Base-by-base conservation (phyloP, 1,140 invertebrate species). In the Bombus consobrinus region DNA sequence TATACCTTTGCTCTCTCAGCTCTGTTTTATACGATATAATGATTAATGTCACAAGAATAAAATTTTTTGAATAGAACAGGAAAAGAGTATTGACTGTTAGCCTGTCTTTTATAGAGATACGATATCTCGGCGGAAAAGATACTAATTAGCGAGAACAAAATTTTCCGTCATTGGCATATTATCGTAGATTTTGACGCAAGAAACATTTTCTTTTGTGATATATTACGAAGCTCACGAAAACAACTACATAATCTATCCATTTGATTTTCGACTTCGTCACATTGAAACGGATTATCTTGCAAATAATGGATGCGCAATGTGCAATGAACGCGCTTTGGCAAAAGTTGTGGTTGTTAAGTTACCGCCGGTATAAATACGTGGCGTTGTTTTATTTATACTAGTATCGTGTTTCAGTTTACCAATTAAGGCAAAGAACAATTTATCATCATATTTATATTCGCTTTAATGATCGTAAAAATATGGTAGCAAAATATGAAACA, bases 371-470 rank as follows among this genome's bases (percentile, higher is more conserved):
- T 25, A 71, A 75, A 75, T 66, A 43, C n/a, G 28, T 28, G 39
- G 25, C 59, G n/a, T 47, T 32, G 28, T 34, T 64, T 28, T 43
- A 13, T 75, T 75, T 59, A 64, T 64, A 47, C 41, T 53, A 32
- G 43, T 47, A 47, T 34, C 32, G 28, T 22, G 57, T 66, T 39
- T 25, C 66, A 25, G 57, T n/a, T 59, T 22, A 57, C 32, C 81
- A 82, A 82, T 75, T 82, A 75, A 75, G 25, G 5, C 15, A 9
- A 6, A 22, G 34, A 47, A 66, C 69, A 64, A 82, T 82, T 75
- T 47, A 75, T 39, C 57, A 34, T 37, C 22, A 10, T 75, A 12
- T 37, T 47, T 32, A 28, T 22, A 37, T 47, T 75, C 74, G 34
- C 22, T 82, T 75, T 2, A 13, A 28, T 47, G 37, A 75, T 75